Evolutionary conservation across 2,888 invertebrate species (phyloP), one percentile per base, ranked within the genome.

Genomic region (Automeris io): DNA sequence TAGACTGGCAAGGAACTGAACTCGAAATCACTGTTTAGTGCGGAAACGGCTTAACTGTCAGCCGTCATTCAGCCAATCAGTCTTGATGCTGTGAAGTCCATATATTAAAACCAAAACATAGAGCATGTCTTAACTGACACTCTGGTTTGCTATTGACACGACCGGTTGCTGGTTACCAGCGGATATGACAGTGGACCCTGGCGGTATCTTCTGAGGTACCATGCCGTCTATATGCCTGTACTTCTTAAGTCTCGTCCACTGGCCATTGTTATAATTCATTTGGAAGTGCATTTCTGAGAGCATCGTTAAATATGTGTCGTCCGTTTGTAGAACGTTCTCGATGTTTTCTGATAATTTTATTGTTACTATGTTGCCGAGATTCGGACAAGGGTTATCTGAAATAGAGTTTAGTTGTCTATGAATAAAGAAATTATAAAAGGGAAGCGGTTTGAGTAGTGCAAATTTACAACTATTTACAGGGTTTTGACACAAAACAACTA

Each of bases 181-280:
- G 0, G 80, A 63, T 21, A 86, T 77, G 0, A 86, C 73, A 0
- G 83, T 81, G 2, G 86, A 79, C 0, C 82, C 79, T 0, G 86
- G 85, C 0, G 82, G 82, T 43, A 85, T 80, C 43, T 80, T 83
- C 52, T 85, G 74, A 0, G 85, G 83, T 0, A 85, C 72, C 70
- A 81, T 81, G 0, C 85, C 86, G 29, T 92, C 94, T 50, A 93
- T 88, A 41, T 93, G 92, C 41, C 95, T 88, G 72, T 93, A 94
- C 64, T 98, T 98, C 78, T 97, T 96, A 57, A 98, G 63, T 2
- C 85, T 88, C 69, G 97, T 97, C 98, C 98, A 99, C 70, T 98
- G 97, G 77, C 98, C 98, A 37, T 96, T 97, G 67, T 95, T 95
- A 82, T 98, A 98, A 83, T 99, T 98, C 95, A 99, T 96, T 75